Base-by-base conservation (phyloP, 2,797 vertebrate species). In the Microctenopoma lineatum region DNA sequence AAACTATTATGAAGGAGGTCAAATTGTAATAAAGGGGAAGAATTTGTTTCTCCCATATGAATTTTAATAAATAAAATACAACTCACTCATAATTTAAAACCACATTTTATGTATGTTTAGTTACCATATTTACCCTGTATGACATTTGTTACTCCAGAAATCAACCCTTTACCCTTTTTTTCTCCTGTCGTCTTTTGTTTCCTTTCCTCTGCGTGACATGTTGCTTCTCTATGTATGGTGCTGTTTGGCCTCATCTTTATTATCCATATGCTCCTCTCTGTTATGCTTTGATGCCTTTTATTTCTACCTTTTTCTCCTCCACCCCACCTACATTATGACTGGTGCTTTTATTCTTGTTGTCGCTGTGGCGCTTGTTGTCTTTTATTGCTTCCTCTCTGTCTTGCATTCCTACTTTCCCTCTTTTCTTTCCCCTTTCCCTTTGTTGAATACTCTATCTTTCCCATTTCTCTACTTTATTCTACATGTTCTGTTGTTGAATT, bases 401-500 rank as follows among this genome's bases (percentile, higher is more conserved):
- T 84, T 52, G 68, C 60, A 66, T 67, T 84, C 36, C 61, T 46
- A 68, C 62, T 48, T 47, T 75, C 53, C 78, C 62, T 81, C 14
- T 67, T 41, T 41, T 41, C 39, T 41, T 41, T 41, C 39, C 32
- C 32, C 11, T 41, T 41, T 11, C 39, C 39, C 39, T 41, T 64
- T 78, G 27, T 79, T 73, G 78, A 72, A 44, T 25, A 45, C 70
- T 85, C 66, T 83, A 42, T 74, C 86, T 85, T 68, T 85, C 52
- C 81, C 90, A 87, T 89, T 64, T 45, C 61, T 81, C 78, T 75
- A 25, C 77, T 84, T 68, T 80, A 81, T 57, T 88, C 84, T 77
- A 79, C 83, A 72, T 83, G 88, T 94, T 90, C 90, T 92, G 93
- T 93, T 82, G 89, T 93, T 94, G 95, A 93, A 95, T 95, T 92